Evolutionary conservation across 2,797 vertebrate species (phyloP), one percentile per base, ranked within the genome.

Genomic region (Huso huso): DNA sequence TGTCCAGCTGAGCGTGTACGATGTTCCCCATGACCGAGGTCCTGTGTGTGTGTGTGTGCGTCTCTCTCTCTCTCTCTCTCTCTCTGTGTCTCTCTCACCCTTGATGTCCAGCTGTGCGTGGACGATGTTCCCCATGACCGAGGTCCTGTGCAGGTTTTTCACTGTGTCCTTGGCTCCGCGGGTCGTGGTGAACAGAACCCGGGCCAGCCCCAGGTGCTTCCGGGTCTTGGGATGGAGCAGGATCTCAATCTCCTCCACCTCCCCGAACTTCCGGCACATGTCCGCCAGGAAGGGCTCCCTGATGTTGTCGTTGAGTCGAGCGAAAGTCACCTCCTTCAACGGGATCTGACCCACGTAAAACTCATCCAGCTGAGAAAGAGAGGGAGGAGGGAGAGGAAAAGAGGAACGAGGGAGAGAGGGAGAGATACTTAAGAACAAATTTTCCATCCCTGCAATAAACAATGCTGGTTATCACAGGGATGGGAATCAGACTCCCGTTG

Each of bases 121-220:
- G 74, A 97, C 93, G 70, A 95, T 93, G 82, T 94, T 95, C 51
- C 95, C 95, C 95, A 97, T 97, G 73, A 97, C 92, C 0, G 94
- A 92, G 72, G 95, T 97, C 74, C 93, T 94, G 86, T 97, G 93
- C 71, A 97, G 87, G 50, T 94, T 90, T 74, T 92, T 93, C 68
- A 97, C 94, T 0, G 93, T 94, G 67, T 97, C 95, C 81, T 93
- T 94, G 11, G 95, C 94, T 7, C 92, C 93, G 69, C 91, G 88
- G 51, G 94, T 93, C 85, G 87, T 95, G 77, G 91, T 92, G 78
- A 97, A 97, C 72, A 96, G 89, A 69, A 96, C 95, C 0, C 92
- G 86, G 63, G 94, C 95, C 75, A 97, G 83, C 49, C 95, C 95
- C 81, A 97, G 82, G 78, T 96, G 94, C 79, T 97, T 97, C 66